Base-by-base conservation (phyloP, 2,113 vertebrate species). In the Melanerpes formicivorus region DNA sequence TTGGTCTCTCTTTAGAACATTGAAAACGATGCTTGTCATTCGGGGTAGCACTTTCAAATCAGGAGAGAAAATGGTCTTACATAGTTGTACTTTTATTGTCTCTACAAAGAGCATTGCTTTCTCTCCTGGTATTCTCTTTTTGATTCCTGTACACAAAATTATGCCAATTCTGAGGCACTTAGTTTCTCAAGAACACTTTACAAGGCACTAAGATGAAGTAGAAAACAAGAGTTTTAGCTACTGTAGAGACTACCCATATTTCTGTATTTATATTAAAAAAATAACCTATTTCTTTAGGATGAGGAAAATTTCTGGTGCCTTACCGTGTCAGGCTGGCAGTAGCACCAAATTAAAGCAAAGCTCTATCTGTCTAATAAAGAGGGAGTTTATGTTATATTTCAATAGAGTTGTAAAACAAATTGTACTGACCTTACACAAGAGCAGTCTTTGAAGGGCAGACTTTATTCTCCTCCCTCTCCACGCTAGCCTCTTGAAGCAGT, bases 391-490 rank as follows among this genome's bases (percentile, higher is more conserved):
- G 37, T 42, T 80, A 21, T 88, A 54, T 91, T 96, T 90, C 84
- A 79, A 52, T 60, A 54, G 71, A 75, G 54, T 34, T 79, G 83
- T 80, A 95, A 92, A 92, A 78, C 83, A 94, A 92, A 93, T 92
- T 93, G 83, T 44, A 50, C 50, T 92, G 86, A 90, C 92, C 93
- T 90, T 90, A 77, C 58, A 86, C 48, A 91, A 81, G 83, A 90
- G 34, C 30, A 71, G 18, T n/a, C 54, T 90, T 87, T 93, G 81
- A 93, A 96, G 69, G 65, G 42, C n/a, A 87, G 76, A 93, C 83
- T 84, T 93, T 93, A 58, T 93, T 90, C 66, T 95, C 26, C 19
- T 87, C 63, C 26, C 10, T 95, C 16, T 60, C 69, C 78, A 21
- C 32, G 54, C 59, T 70, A 90, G 77, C 52, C 66, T 93, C 93